Percentiles rank a stretch among this genome's conserved stretches.
phyloP scores from a whole-genome alignment of 2,888 invertebrate genomes.

The Andrena fulva region DNA sequence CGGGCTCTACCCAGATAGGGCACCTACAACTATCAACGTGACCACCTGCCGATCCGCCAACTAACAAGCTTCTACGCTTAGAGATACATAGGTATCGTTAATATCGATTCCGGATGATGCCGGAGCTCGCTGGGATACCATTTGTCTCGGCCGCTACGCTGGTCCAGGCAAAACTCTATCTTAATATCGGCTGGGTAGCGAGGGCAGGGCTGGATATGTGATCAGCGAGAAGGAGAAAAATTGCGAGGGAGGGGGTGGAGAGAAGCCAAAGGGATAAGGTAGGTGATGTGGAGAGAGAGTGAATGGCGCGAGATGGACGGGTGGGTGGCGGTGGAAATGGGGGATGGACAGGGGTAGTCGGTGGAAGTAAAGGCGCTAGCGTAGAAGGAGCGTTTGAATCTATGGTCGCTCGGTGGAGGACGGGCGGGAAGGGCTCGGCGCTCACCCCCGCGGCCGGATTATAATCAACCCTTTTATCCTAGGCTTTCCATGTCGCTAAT shows the following conservation, averaged over 20 bases:
- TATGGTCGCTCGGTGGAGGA: slow-evolving; percentile 79
- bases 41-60: too few species aligned
- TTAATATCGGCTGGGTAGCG: slow-evolving; percentile 76
- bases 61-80: too few species aligned
- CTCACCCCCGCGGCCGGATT: slow-evolving; percentile 82
- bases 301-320: slow-evolving; percentile 50
- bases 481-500: slow-evolving; percentile 85
- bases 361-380: slow-evolving; percentile 81
- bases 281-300: slow-evolving; percentile 55
- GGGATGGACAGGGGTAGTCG: slow-evolving; percentile 66
- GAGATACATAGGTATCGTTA: not conserved
- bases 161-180: slow-evolving; percentile 75
- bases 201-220: slow-evolving; percentile 65
- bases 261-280: slow-evolving; percentile 51
- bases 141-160: slow-evolving; percentile 23
- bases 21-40: not conserved
- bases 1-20: not conserved
- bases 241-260: slow-evolving; percentile 24
- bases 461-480: slow-evolving; percentile 85
- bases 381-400: slow-evolving; percentile 84
- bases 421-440: slow-evolving; percentile 68
- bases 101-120: slow-evolving; percentile 35
- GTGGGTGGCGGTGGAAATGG: slow-evolving; percentile 35
- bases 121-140: slow-evolving; percentile 23
- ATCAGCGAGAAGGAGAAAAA: slow-evolving; percentile 51